Evolutionary conservation across 2,888 invertebrate species (phyloP), one percentile per base, ranked within the genome.

Genomic region (Orchesella flavescens): DNA sequence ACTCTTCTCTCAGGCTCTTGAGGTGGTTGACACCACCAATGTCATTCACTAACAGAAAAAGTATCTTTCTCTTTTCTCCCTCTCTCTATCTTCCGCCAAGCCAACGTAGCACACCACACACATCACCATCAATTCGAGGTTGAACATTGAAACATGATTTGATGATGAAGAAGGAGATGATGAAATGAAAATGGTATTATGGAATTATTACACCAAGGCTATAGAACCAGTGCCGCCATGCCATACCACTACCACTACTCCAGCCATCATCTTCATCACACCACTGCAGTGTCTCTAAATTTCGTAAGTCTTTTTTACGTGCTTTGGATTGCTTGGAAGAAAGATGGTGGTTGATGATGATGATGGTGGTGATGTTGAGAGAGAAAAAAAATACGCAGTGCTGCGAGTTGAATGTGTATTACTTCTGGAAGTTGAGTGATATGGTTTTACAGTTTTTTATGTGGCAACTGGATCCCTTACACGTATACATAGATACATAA

Each of bases 91-190:
- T 63, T 12, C 34, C 34, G 3, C 12, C 17, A 65, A 34, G 57
- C 55, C 34, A 43, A 15, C 34, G 59, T 19, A 72, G 9, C 34
- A 71, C 17, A 34, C 63, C 24, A 17, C n/a, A 53, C 69, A 69
- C 69, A 65, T 75, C 65, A 61, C 61, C 83, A 57, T 65, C 34
- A 53, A 75, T 75, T 75, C 59, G n/a, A 17, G 55, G 71, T 24
- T 15, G 63, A n/a, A 63, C 74, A 63, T 59, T 46, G 49, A 53
- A 53, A 65, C 75, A 65, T 75, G 75, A 75, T 65, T 63, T 65
- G 65, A 75, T 75, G 75, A 43, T 49, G 44, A 59, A 19, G 34
- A 55, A 19, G 53, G 34, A 17, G 44, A 59, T 72, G 72, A 72
- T 72, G 59, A 59, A 17, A 53, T 53, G 53, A 19, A 49, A 17